Conservation (phyloP, 2,888 invertebrate genomes). For the Camptogramma bilineatum region DNA sequence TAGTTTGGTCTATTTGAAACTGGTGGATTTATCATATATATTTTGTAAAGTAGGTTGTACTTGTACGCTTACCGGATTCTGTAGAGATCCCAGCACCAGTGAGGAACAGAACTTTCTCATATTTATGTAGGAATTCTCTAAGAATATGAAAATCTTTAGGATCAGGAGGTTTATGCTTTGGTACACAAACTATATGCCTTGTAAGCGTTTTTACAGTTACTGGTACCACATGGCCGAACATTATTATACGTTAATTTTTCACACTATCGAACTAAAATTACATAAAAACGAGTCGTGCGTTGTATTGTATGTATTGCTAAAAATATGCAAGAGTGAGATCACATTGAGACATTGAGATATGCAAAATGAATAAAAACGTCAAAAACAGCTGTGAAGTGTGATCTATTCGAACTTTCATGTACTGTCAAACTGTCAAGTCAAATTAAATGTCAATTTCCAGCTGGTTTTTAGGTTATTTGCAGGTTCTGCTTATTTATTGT, state of each 20-base stretch:
- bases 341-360: too few relatives aligned
- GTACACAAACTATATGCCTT: slow-evolving; percentile 84
- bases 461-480: too few relatives aligned
- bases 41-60: neutral
- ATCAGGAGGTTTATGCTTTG: slow-evolving; percentile 88
- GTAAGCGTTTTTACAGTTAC: slow-evolving; percentile 41
- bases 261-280: neutral
- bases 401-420: too few relatives aligned
- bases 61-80: slow-evolving; percentile 89
- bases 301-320: too few relatives aligned
- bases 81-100: slow-evolving; percentile 99
- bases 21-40: too few relatives aligned
- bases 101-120: slow-evolving; percentile 88
- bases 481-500: too few relatives aligned
- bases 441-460: too few relatives aligned
- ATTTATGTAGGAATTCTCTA: slow-evolving; percentile 84
- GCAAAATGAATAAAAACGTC: neutral
- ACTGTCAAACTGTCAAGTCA: too few relatives aligned
- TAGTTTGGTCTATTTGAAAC: neutral
- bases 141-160: slow-evolving; percentile 85
- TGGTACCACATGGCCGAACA: slow-evolving; percentile 48
- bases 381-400: neutral
- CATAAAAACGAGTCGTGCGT: too few relatives aligned
- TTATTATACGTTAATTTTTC: slow-evolving; percentile 28
- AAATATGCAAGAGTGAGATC: too few relatives aligned